A percentile compares a stretch with the other conserved stretches of the same genome.
These are phyloP conservation scores for Epizoanthus scotinus DNA, from an alignment of 92 coral and sea anemone genomes.

Conservation along the genomic window DNA sequence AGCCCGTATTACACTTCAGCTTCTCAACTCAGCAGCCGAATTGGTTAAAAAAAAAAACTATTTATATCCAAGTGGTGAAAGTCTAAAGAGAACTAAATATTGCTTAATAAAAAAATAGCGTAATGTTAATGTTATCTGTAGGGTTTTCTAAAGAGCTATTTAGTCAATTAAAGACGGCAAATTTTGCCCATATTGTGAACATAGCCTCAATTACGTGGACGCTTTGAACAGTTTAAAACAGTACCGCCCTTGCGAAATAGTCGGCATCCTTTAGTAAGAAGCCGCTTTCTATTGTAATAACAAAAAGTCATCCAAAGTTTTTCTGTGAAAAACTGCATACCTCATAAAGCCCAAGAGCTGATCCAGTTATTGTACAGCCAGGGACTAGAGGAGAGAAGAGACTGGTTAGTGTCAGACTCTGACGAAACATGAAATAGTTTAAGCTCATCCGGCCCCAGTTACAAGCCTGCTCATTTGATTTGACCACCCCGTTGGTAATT, in stretches of 20 bases:
- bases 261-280: conserved; percentile 33
- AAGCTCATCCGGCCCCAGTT: conserved; percentile 30
- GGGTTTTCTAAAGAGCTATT: conserved; percentile 38
- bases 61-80: not conserved
- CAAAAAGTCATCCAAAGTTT: conserved; percentile 23
- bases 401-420: conserved; percentile 34
- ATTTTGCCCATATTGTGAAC: conserved; percentile 39
- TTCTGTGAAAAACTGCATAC: not conserved
- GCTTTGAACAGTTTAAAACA: conserved; percentile 40
- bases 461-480: conserved; percentile 16
- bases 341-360: not conserved
- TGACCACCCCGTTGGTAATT: conserved; percentile 44
- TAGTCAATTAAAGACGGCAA: conserved; percentile 43
- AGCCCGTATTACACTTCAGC: not conserved
- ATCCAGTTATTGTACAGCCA: conserved; percentile 5
- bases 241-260: conserved; percentile 34
- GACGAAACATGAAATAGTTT: conserved; percentile 22
- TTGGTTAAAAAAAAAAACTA: not conserved
- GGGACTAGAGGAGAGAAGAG: not conserved
- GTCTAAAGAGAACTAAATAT: not conserved
- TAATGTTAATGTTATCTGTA: conserved; percentile 37
- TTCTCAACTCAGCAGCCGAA: not conserved
- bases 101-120: conserved; percentile 29
- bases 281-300: conserved; percentile 39
- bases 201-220: conserved; percentile 32